Percentiles rank a stretch among this genome's conserved stretches.
phyloP scores from a whole-genome alignment of 2,888 invertebrate species.

The Arrhopalites spinosus region DNA sequence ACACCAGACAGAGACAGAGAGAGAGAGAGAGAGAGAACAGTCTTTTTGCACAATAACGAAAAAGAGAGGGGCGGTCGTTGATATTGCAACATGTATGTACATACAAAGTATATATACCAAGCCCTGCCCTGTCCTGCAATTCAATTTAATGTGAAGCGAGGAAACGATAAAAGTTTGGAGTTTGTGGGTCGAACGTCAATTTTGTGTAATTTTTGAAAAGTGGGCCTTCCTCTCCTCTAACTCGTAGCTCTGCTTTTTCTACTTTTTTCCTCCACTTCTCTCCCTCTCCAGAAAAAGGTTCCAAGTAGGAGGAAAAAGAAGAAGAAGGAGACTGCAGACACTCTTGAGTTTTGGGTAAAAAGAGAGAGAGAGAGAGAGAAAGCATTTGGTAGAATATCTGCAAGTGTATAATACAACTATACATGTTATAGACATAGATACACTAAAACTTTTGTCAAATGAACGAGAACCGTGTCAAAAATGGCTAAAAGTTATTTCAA shows the following conservation, averaged over 20 bases:
- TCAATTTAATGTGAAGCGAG: slow-evolving; percentile 8
- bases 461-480: too few species aligned
- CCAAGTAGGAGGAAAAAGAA: neutral
- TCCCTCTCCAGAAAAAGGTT: neutral
- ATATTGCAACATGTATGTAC: too few species aligned
- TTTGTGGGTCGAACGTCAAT: neutral
- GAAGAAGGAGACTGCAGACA: too few species aligned
- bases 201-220: neutral
- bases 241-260: neutral
- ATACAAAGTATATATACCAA: neutral
- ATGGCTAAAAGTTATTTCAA: too few species aligned
- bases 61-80: neutral
- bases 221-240: neutral
- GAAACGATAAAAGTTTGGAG: neutral
- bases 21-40: too few species aligned
- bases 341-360: too few species aligned
- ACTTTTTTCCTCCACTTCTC: neutral
- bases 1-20: too few species aligned
- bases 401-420: too few species aligned
- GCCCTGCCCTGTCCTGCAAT: neutral
- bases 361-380: too few species aligned
- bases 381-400: too few species aligned
- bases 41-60: neutral
- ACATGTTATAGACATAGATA: too few species aligned
- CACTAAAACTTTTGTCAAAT: too few species aligned